These are phyloP conservation scores for Thalassarche chlororhynchos DNA, from an alignment of 2,113 vertebrate species.

Conservation along the genomic window DNA sequence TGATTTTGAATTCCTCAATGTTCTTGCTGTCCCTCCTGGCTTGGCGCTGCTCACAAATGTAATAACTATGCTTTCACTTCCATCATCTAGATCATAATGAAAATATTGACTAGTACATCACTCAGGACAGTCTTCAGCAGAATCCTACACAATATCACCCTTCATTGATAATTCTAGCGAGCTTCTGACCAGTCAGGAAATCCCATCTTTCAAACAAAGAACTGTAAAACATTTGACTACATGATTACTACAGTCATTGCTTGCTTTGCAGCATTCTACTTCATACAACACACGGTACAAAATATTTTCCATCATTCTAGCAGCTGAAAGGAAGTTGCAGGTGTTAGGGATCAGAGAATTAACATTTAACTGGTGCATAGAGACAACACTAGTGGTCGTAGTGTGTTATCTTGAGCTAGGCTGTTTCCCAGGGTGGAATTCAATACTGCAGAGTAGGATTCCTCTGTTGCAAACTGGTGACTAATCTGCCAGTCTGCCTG, in stretches of 20 bases:
- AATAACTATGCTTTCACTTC: not conserved
- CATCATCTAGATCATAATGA: not conserved
- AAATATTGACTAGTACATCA: not conserved
- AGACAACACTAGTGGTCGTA: not conserved
- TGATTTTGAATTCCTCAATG: not conserved
- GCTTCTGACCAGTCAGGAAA: not conserved
- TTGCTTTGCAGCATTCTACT: not conserved
- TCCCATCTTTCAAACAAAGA: not conserved
- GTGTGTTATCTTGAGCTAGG: not conserved
- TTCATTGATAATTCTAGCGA: not conserved
- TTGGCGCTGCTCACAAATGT: not conserved
- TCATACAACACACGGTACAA: not conserved
- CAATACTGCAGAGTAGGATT: not conserved
- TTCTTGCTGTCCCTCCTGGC: not conserved
- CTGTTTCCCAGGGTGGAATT: not conserved
- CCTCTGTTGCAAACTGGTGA: not conserved
- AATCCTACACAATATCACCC: not conserved
- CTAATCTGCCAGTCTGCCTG: not conserved
- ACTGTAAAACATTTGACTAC: not conserved
- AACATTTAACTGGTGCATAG: not conserved
- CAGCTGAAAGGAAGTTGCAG: not conserved
- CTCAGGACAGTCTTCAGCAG: not conserved
- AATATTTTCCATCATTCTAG: not conserved
- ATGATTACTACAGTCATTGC: not conserved
- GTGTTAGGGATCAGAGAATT: not conserved